These are phyloP conservation scores for Melanchra persicariae DNA, from an alignment of 2,888 invertebrate species.

Conservation along the genomic window DNA sequence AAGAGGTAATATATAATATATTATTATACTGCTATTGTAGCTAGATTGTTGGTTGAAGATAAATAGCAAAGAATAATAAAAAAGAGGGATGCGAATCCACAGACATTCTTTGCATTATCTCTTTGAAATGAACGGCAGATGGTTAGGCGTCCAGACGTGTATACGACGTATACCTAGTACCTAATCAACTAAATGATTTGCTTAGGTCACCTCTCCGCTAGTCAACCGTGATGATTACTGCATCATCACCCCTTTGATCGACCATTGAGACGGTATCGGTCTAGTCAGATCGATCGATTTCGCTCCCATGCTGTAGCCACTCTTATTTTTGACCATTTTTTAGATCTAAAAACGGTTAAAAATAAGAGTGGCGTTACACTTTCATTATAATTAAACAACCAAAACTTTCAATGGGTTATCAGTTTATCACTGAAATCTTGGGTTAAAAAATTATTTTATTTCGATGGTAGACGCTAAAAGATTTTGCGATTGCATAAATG, in stretches of 20 bases:
- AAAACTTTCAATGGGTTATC: constrained; percentile 49
- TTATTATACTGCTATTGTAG: no score
- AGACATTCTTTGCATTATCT: no score
- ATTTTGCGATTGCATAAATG: no score
- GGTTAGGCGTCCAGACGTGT: no score
- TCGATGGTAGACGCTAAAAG: not conserved
- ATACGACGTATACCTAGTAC: no score
- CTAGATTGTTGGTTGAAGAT: no score
- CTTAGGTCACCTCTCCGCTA: not conserved
- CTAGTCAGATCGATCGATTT: constrained; percentile 32
- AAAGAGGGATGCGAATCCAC: no score
- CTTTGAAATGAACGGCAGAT: no score
- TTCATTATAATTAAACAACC: constrained; percentile 40
- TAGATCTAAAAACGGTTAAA: constrained; percentile 45
- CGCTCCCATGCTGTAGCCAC: constrained; percentile 26
- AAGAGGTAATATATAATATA: no score
- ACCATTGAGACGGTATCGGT: constrained; percentile 13
- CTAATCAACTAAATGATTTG: no score
- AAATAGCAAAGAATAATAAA: no score
- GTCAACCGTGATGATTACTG: not conserved
- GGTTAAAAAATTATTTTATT: constrained; percentile 38
- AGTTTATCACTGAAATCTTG: constrained; percentile 40
- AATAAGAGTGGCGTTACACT: constrained; percentile 47
- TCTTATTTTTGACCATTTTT: no score
- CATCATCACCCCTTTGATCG: not conserved